These are phyloP conservation scores for Bicyclus anynana DNA, from an alignment of 1,140 invertebrate species.

Conservation along the genomic window DNA sequence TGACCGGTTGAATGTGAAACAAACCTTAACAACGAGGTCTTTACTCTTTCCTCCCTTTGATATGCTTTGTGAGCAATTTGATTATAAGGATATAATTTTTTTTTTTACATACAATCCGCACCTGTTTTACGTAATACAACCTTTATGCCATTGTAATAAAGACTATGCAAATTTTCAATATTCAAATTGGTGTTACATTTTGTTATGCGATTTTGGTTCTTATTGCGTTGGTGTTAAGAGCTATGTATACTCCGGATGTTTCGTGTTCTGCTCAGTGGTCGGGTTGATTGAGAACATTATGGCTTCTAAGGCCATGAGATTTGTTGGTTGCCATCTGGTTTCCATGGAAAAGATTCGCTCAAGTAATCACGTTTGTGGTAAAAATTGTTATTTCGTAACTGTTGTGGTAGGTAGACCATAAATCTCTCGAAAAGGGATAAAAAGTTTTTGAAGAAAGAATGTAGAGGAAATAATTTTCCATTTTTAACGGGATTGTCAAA, in stretches of 20 bases:
- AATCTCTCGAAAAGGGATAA: no score
- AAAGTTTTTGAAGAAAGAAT: neutral
- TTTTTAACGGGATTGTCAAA: neutral
- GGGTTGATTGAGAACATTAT: slow-evolving; percentile 48
- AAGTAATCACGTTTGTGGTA: slow-evolving; percentile 3
- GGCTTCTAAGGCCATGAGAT: slow-evolving; percentile 34
- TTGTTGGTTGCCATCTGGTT: slow-evolving; percentile 32
- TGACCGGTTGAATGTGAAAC: no score
- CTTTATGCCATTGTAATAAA: slow-evolving; percentile 4
- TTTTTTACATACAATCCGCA: slow-evolving; percentile 1
- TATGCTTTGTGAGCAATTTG: slow-evolving; percentile 16
- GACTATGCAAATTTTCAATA: neutral
- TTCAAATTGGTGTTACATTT: neutral
- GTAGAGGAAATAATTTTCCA: neutral
- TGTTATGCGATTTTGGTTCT: neutral
- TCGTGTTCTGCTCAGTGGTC: slow-evolving; percentile 40
- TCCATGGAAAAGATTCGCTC: slow-evolving; percentile 15
- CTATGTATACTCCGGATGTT: neutral
- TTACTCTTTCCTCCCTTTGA: slow-evolving; percentile 8
- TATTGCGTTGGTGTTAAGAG: neutral
- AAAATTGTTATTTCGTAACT: neutral
- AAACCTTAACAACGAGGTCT: neutral
- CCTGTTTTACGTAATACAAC: neutral
- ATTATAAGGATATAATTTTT: slow-evolving; percentile 2
- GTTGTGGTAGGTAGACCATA: neutral